phyloP scores from a whole-genome alignment of 2,113 vertebrate species.

The Heloderma charlesbogerti region DNA sequence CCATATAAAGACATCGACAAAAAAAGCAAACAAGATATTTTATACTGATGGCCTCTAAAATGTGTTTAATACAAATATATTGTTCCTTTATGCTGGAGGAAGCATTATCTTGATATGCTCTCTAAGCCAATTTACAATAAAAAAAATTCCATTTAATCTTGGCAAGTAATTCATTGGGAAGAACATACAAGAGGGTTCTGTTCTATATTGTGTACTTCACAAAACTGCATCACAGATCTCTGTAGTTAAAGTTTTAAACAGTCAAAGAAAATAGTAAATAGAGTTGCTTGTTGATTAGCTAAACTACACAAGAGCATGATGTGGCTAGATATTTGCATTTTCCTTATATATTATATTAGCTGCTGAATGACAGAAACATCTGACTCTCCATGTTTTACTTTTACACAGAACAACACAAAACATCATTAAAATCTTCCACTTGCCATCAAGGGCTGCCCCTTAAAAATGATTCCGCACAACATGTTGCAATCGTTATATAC shows the following conservation, averaged over 20 bases:
- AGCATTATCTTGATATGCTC: background rate
- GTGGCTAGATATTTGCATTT: background rate
- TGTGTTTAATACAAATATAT: background rate
- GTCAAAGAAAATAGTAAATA: background rate
- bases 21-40: conserved; percentile 62
- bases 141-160: accelerated
- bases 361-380: too few species aligned
- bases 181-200: accelerated
- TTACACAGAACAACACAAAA: background rate
- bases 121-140: background rate
- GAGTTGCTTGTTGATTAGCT: background rate
- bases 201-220: accelerated
- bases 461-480: background rate
- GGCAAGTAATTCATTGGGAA: background rate
- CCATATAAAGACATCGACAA: conserved; percentile 75
- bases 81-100: background rate
- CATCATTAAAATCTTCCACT: background rate
- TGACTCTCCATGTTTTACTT: background rate
- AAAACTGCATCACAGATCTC: background rate
- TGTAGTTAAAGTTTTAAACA: accelerated
- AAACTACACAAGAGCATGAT: accelerated
- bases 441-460: background rate
- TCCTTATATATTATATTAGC: background rate
- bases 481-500: background rate
- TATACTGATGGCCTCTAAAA: background rate